Percentiles rank a stretch among this genome's conserved stretches.
These are phyloP conservation scores for Sisyra terminalis DNA, from an alignment of 2,888 invertebrate genomes.

Conservation along the genomic window DNA sequence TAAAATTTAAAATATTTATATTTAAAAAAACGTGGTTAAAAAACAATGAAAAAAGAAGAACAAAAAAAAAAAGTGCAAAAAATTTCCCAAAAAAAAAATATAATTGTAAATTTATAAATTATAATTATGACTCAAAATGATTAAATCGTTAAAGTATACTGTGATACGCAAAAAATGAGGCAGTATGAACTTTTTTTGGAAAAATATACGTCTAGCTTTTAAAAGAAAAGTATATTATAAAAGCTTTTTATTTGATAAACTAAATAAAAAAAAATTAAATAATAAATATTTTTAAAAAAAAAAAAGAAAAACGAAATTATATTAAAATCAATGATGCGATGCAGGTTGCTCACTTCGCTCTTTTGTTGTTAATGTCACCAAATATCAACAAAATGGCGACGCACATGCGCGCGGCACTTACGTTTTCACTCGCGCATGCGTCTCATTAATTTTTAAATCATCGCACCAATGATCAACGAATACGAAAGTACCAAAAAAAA, in stretches of 20 bases:
- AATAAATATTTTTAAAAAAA: not conserved
- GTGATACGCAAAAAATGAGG: constrained; percentile 20
- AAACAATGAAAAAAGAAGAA: not conserved
- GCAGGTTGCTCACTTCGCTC: too few relatives aligned
- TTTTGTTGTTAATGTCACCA: too few relatives aligned
- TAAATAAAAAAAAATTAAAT: not conserved
- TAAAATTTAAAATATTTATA: not conserved
- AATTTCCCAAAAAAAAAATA: not conserved
- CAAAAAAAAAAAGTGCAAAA: not conserved
- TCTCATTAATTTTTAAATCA: too few relatives aligned
- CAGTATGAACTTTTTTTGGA: not conserved
- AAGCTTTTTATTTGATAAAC: too few relatives aligned
- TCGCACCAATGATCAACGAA: too few relatives aligned
- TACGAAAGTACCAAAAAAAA: too few relatives aligned
- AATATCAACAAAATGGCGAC: too few relatives aligned
- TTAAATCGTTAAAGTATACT: constrained; percentile 24
- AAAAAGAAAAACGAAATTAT: not conserved
- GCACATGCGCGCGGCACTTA: too few relatives aligned
- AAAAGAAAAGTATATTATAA: not conserved
- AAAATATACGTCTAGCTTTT: not conserved
- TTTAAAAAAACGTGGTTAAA: not conserved
- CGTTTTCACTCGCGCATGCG: too few relatives aligned
- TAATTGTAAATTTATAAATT: not conserved
- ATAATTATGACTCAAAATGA: constrained; percentile 4
- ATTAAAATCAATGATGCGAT: too few relatives aligned